These are phyloP conservation scores for Anticlea derivata DNA, from an alignment of 2,888 invertebrate genomes.

Conservation along the genomic window DNA sequence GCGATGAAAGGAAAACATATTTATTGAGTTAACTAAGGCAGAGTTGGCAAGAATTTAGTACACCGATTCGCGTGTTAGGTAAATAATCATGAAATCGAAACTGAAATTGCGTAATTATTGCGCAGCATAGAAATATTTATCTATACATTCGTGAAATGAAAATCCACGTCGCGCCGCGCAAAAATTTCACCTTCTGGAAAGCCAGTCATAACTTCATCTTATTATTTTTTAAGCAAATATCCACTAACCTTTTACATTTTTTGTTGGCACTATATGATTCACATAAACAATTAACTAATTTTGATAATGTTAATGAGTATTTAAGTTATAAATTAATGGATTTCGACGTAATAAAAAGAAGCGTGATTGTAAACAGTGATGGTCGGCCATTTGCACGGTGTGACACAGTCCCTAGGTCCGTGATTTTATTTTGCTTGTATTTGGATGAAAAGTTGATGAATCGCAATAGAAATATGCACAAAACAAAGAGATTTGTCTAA, in stretches of 20 bases:
- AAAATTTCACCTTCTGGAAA: slow-evolving; percentile 44
- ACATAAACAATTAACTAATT: slow-evolving; percentile 62
- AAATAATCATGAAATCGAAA: slow-evolving; percentile 3
- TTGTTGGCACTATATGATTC: slow-evolving; percentile 31
- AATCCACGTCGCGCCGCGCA: slow-evolving; percentile 57
- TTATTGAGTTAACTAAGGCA: slow-evolving; percentile 11
- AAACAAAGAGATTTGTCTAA: slow-evolving; percentile 56
- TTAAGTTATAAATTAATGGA: slow-evolving; percentile 48
- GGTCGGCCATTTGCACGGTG: slow-evolving; percentile 89
- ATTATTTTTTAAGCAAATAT: slow-evolving; percentile 44
- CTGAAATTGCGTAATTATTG: slow-evolving; percentile 19
- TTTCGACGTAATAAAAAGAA: slow-evolving; percentile 57
- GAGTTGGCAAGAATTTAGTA: not conserved
- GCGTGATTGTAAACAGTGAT: slow-evolving; percentile 85
- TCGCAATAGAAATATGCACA: slow-evolving; percentile 70
- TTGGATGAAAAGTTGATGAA: slow-evolving; percentile 75
- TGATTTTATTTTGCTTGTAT: slow-evolving; percentile 72
- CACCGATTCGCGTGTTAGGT: not conserved
- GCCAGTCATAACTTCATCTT: slow-evolving; percentile 55
- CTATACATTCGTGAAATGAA: slow-evolving; percentile 22
- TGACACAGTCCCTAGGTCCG: slow-evolving; percentile 86
- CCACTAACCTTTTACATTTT: slow-evolving; percentile 18
- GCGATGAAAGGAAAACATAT: slow-evolving; percentile 65
- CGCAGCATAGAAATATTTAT: not conserved
- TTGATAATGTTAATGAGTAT: slow-evolving; percentile 35